A percentile compares a stretch with the other conserved stretches of the same genome.
Conservation (phyloP, 2,888 invertebrate species). For the Sceliomorpha sp. region DNA sequence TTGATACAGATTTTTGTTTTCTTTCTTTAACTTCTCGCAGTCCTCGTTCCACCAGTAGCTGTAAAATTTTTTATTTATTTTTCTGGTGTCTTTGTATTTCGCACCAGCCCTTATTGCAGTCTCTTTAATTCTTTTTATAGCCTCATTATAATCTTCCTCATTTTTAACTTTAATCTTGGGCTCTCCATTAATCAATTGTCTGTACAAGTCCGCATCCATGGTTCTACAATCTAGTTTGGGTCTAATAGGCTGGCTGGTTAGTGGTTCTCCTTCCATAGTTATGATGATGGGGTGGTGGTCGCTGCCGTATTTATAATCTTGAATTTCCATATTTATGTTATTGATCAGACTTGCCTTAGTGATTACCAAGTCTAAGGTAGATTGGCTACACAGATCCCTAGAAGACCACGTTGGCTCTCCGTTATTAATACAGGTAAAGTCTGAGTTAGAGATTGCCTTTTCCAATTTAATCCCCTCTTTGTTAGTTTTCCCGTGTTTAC, state of each 20-base stretch:
- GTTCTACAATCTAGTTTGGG: background rate
- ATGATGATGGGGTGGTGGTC: too few relatives aligned
- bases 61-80: conserved; percentile 1
- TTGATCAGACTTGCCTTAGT: background rate
- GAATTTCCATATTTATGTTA: background rate
- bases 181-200: background rate
- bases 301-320: too few relatives aligned
- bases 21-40: too few relatives aligned
- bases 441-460: background rate
- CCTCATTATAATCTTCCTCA: conserved; percentile 1
- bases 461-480: background rate
- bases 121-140: background rate
- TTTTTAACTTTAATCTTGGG: background rate
- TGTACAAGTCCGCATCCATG: background rate
- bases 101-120: background rate
- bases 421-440: background rate
- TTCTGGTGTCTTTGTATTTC: too few relatives aligned
- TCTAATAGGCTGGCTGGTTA: too few relatives aligned
- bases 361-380: background rate
- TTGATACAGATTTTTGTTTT: background rate
- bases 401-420: conserved; percentile 8
- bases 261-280: too few relatives aligned
- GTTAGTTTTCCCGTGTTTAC: background rate
- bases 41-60: too few relatives aligned
- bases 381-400: too few relatives aligned